phyloP scores from a whole-genome alignment of 2,888 invertebrate genomes.

The Dromius quadrimaculatus region DNA sequence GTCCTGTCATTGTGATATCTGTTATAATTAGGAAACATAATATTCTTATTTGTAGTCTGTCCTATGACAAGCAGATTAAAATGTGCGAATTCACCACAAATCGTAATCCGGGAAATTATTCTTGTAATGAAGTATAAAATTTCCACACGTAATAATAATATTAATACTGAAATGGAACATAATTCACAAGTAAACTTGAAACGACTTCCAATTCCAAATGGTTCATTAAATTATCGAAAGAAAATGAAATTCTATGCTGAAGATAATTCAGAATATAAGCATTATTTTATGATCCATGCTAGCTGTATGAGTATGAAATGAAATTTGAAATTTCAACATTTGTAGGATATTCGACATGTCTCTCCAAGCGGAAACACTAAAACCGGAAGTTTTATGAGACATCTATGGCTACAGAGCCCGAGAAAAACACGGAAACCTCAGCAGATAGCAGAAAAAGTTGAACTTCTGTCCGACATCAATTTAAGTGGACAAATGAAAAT shows the following conservation, averaged over 20 bases:
- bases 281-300: conserved; percentile 43
- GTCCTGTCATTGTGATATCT: no score
- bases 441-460: conserved; percentile 36
- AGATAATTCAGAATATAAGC: conserved; percentile 28
- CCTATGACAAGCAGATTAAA: no score
- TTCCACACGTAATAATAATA: no score
- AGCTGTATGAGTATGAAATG: conserved; percentile 10
- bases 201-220: neutral
- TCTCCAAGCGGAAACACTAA: conserved; percentile 45
- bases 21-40: no score
- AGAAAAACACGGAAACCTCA: conserved; percentile 27
- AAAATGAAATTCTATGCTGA: conserved; percentile 1
- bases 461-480: conserved; percentile 44
- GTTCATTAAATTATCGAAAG: neutral
- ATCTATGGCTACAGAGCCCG: conserved; percentile 18
- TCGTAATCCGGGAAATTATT: no score
- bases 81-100: no score
- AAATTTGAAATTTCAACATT: conserved; percentile 48
- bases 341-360: conserved; percentile 38
- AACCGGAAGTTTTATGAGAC: conserved; percentile 38
- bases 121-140: no score
- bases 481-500: conserved; percentile 50
- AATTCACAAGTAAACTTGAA: no score
- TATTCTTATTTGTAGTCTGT: no score
- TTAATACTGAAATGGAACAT: no score